Conservation (phyloP, 2,888 invertebrate genomes). For the Oligia strigilis region DNA sequence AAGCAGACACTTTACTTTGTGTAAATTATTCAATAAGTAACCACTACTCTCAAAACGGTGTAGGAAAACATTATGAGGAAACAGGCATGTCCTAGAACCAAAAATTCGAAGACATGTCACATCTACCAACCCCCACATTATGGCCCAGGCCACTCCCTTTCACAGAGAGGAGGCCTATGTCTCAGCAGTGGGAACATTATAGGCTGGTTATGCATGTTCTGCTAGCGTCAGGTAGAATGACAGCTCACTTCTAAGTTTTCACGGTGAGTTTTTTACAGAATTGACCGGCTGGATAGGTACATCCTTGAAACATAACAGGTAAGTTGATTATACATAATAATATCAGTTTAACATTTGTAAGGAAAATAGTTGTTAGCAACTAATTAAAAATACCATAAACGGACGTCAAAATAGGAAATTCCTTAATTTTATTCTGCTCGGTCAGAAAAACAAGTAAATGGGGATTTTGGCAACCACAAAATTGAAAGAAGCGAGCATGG, state of each 20-base stretch:
- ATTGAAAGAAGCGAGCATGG: background rate
- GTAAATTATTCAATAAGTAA: no score
- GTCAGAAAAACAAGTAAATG: background rate
- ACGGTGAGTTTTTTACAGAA: no score
- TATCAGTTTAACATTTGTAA: conserved; percentile 2
- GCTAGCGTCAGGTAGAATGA: background rate
- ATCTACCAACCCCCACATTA: no score
- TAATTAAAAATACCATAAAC: conserved; percentile 16
- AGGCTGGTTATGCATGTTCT: no score
- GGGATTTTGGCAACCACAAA: background rate
- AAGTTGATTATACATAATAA: background rate
- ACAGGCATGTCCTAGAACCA: no score
- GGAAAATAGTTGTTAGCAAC: conserved; percentile 21
- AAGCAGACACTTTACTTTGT: no score
- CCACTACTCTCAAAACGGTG: no score
- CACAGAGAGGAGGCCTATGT: no score
- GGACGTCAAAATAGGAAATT: background rate
- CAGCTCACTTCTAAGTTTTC: background rate
- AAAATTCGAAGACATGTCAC: no score
- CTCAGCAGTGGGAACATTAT: no score
- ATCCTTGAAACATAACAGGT: background rate
- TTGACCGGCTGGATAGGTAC: background rate
- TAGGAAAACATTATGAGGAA: no score
- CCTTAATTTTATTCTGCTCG: background rate
- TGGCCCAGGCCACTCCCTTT: no score